A percentile compares a stretch with the other conserved stretches of the same genome.
phyloP scores from a whole-genome alignment of 2,888 invertebrate genomes.

The Atrina japonica region DNA sequence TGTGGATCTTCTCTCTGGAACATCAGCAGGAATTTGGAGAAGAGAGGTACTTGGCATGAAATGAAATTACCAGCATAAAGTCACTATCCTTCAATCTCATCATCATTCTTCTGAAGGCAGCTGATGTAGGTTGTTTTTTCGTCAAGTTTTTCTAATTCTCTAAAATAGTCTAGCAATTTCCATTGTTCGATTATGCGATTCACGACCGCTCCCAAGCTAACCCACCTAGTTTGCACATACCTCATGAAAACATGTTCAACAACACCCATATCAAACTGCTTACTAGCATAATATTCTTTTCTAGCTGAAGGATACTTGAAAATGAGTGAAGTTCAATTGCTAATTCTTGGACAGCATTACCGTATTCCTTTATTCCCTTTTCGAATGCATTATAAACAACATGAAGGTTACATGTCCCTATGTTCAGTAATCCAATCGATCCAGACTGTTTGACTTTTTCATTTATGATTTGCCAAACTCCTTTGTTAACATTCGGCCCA shows the following conservation, averaged over 20 bases:
- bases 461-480: no score
- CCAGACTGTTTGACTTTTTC: not conserved
- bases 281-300: conserved; percentile 4
- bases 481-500: no score
- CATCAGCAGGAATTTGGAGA: conserved; percentile 1
- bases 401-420: conserved; percentile 19
- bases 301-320: conserved; percentile 9
- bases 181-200: conserved; percentile 14
- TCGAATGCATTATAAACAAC: conserved; percentile 15
- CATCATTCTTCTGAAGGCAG: conserved; percentile 5
- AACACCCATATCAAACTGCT: conserved; percentile 11
- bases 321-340: conserved; percentile 13
- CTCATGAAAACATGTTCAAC: conserved; percentile 3
- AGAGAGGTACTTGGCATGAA: not conserved
- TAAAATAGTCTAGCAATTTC: conserved; percentile 6
- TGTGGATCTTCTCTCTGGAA: conserved; percentile 12
- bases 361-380: conserved; percentile 6
- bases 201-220: conserved; percentile 7
- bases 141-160: conserved; percentile 13
- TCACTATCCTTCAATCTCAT: no score
- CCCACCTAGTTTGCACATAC: conserved; percentile 8
- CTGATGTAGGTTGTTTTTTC: not conserved
- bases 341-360: conserved; percentile 5
- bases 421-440: conserved; percentile 4
- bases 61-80: no score